Evolutionary conservation across 2,797 vertebrate species (phyloP), one percentile per base, ranked within the genome.

Genomic region (Cichlasoma orientale): DNA sequence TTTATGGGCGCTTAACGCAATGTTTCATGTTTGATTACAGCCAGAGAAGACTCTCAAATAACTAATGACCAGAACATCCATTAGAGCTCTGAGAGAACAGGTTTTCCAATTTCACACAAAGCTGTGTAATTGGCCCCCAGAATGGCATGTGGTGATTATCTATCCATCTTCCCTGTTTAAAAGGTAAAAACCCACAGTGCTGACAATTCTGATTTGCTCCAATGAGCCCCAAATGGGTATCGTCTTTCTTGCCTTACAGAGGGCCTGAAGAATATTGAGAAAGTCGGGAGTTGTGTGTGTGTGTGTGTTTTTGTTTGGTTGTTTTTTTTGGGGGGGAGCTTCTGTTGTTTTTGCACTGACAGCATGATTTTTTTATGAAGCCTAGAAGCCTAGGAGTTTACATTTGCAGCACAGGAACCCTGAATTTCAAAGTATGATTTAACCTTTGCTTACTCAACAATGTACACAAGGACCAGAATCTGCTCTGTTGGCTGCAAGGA

Each of bases 21-120:
- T 96, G 97, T 97, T 98, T 97, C 97, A 97, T 96, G 95, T 97
- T 97, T 97, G 97, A 98, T 98, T 97, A 97, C 96, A 93, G 97
- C 95, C 95, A 96, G 96, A 96, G 95, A 97, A 97, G 95, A 94
- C 96, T 97, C 96, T 97, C 96, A 96, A 96, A 97, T 97, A 97
- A 97, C 96, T 98, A 99, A 99, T 96, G 97, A 97, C 97, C 96
- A 93, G 97, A 97, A 97, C 96, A 96, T 96, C 96, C 97, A 98
- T 98, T 98, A 97, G 96, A 96, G 96, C 96, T 96, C 96, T 94
- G 91, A 92, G 87, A 96, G 95, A 97, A 95, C 96, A 96, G 96
- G 96, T 96, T 97, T 97, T 96, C 96, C 95, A 95, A 95, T 97
- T 97, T 96, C 96, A 95, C 95, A 96, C 95, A 95, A 94, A 94